Percentiles rank a stretch among this genome's conserved stretches.
Conservation (phyloP, 1,140 invertebrate species). For the Globodera ellingtonae region DNA sequence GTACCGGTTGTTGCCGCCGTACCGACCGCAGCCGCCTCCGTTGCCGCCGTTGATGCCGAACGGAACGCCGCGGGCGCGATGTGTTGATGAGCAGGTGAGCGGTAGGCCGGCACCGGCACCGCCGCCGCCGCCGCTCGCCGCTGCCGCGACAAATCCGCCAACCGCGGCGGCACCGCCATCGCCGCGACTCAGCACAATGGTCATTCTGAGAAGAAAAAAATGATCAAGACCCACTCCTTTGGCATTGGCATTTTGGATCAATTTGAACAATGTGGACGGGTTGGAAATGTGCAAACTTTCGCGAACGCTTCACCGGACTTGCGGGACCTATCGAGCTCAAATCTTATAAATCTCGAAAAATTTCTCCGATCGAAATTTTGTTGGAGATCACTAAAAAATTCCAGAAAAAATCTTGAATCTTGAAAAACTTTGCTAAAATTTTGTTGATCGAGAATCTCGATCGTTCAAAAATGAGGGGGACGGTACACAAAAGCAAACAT, state of each 20-base stretch:
- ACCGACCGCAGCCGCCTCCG: not conserved
- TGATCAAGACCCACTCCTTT: no score
- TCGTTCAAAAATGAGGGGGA: not conserved
- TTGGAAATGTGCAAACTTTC: no score
- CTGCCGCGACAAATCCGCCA: not conserved
- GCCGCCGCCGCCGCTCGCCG: not conserved
- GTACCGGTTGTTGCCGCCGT: conserved; percentile 19
- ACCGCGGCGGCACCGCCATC: not conserved
- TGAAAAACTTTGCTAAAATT: no score
- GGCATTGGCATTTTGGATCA: no score
- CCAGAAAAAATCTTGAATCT: no score
- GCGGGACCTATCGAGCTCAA: no score
- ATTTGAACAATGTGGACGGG: no score
- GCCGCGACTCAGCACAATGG: conserved; percentile 30
- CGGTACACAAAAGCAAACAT: not conserved
- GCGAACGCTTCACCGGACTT: no score
- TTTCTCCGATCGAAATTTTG: no score
- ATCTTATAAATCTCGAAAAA: no score
- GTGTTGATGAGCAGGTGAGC: conserved; percentile 8
- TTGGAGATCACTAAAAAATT: no score
- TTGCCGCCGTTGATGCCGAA: conserved; percentile 9
- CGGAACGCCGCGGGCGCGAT: conserved; percentile 17
- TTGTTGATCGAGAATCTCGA: no score
- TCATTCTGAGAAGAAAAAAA: conserved; percentile 7
- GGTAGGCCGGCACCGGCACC: conserved; percentile 8